Evolutionary conservation across 2,797 vertebrate species (phyloP).

Genomic region (Cottoperca gobio): DNA sequence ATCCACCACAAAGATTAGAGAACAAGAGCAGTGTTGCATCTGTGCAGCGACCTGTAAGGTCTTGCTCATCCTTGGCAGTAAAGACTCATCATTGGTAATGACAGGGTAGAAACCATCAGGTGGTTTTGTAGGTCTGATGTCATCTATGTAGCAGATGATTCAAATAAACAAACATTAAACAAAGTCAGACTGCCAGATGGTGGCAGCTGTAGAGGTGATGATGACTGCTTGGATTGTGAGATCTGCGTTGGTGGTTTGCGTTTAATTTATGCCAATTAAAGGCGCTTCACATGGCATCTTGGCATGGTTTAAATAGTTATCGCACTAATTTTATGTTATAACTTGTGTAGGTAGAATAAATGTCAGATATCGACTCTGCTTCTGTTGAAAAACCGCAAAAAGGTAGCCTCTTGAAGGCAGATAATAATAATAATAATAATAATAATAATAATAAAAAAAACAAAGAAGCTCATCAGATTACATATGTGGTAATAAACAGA

Average conservation of each 20-base stretch:
- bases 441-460: no score
- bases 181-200: conserved; percentile 40
- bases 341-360: background rate
- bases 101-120: conserved; percentile 35
- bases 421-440: no score
- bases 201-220: conserved; percentile 7
- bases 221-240: background rate
- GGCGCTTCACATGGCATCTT: background rate
- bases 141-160: conserved; percentile 58
- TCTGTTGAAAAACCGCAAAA: background rate
- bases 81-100: conserved; percentile 47
- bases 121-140: conserved; percentile 61
- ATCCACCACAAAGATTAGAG: conserved; percentile 25
- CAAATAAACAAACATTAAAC: conserved; percentile 46
- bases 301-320: background rate
- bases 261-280: conserved; percentile 9
- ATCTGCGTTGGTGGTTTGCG: background rate
- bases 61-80: conserved; percentile 55
- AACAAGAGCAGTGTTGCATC: conserved; percentile 29
- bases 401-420: background rate
- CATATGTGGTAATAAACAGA: background rate
- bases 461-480: background rate
- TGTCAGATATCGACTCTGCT: background rate
- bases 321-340: background rate
- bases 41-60: conserved; percentile 33